Conservation (phyloP, 2,888 invertebrate species). For the Mythimna lalbum region DNA sequence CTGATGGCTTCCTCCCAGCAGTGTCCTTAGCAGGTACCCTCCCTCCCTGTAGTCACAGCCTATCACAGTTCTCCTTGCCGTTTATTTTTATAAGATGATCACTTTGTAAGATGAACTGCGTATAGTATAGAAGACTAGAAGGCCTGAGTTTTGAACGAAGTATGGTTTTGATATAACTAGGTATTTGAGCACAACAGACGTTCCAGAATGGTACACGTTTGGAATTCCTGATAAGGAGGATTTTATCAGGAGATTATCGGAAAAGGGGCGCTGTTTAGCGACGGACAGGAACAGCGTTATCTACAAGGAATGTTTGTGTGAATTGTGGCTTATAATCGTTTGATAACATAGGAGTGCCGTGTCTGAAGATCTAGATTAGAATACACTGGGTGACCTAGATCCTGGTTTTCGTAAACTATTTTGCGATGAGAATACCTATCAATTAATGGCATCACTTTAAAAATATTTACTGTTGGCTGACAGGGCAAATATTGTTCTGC, state of each 20-base stretch:
- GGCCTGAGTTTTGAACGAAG: not conserved
- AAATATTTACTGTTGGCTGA: not conserved
- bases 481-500: too few relatives aligned
- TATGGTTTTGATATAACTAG: not conserved
- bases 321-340: conserved; percentile 36
- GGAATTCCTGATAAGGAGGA: conserved; percentile 32
- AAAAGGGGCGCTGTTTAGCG: conserved; percentile 36
- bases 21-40: too few relatives aligned
- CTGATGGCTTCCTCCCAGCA: too few relatives aligned
- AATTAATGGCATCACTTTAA: not conserved
- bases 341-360: conserved; percentile 50
- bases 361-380: conserved; percentile 28
- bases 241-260: conserved; percentile 31
- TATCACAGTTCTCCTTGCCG: too few relatives aligned
- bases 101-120: not conserved
- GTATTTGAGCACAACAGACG: not conserved
- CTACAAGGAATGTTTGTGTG: conserved; percentile 44
- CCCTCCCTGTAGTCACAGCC: too few relatives aligned
- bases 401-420: conserved; percentile 21
- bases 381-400: conserved; percentile 23
- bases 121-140: not conserved
- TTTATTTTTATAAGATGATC: not conserved
- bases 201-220: not conserved
- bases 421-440: not conserved
- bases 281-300: conserved; percentile 50